Conservation (phyloP, 2,113 vertebrate genomes). For the Pseudonaja textilis region DNA sequence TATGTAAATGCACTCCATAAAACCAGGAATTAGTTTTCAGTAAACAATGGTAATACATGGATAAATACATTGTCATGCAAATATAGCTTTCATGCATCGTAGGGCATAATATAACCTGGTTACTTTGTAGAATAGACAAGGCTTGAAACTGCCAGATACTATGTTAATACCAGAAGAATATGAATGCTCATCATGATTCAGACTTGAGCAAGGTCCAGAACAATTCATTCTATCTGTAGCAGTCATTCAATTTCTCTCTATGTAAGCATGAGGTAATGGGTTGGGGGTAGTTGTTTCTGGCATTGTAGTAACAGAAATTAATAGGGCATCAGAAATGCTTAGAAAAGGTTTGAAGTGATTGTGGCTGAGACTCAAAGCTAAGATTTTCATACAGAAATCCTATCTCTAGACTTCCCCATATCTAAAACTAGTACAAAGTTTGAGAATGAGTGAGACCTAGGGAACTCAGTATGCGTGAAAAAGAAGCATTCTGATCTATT, state of each 20-base stretch:
- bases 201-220: conserved; percentile 3
- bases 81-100: not conserved
- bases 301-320: not conserved
- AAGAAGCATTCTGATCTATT: not conserved
- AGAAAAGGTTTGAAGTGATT: not conserved
- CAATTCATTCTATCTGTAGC: conserved; percentile 9
- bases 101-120: not conserved
- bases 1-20: not conserved
- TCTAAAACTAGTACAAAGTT: not conserved
- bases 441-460: not conserved
- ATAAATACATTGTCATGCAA: not conserved
- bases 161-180: not conserved
- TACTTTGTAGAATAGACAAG: not conserved
- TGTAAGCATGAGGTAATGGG: conserved; percentile 2
- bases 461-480: not conserved
- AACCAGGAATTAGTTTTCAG: not conserved
- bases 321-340: not conserved
- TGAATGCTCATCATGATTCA: conserved; percentile 18
- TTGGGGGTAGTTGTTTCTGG: conserved; percentile 20
- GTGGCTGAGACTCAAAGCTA: not conserved
- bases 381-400: not conserved
- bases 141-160: not conserved
- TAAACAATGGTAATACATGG: not conserved
- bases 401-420: not conserved
- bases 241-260: not conserved